Conservation (phyloP, 1,140 invertebrate genomes). For the Venustaconcha ellipsiformis region DNA sequence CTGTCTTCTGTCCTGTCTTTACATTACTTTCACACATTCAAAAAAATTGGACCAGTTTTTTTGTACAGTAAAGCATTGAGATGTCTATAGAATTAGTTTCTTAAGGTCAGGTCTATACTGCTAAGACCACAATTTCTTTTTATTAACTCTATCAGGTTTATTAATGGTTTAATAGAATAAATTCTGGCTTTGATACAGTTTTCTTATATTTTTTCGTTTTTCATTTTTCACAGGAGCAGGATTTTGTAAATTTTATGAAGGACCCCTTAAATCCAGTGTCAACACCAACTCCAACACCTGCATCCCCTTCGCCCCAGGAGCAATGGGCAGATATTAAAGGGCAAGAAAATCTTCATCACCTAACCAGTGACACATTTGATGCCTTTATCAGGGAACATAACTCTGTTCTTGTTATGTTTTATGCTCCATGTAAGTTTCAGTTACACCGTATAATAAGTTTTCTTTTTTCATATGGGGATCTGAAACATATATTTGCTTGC, state of each 20-base stretch:
- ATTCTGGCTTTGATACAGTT: too few relatives aligned
- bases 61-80: too few relatives aligned
- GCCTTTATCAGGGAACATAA: conserved; percentile 61
- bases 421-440: conserved; percentile 62
- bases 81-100: too few relatives aligned
- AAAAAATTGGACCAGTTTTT: too few relatives aligned
- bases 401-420: conserved; percentile 68
- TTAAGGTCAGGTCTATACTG: too few relatives aligned
- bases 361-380: conserved; percentile 73
- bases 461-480: conserved; percentile 74
- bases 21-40: too few relatives aligned
- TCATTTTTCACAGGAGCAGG: conserved; percentile 70
- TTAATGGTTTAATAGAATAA: neutral
- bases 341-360: conserved; percentile 70
- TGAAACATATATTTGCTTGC: neutral
- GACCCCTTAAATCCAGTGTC: conserved; percentile 72
- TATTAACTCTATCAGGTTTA: neutral
- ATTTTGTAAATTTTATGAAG: conserved; percentile 78
- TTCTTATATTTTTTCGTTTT: too few relatives aligned
- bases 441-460: neutral
- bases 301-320: conserved; percentile 63
- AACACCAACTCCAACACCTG: conserved; percentile 46
- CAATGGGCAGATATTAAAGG: conserved; percentile 70
- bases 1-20: too few relatives aligned
- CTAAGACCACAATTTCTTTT: too few relatives aligned